phyloP scores from a whole-genome alignment of 2,113 vertebrate species.

The Micronycteris hirsuta region DNA sequence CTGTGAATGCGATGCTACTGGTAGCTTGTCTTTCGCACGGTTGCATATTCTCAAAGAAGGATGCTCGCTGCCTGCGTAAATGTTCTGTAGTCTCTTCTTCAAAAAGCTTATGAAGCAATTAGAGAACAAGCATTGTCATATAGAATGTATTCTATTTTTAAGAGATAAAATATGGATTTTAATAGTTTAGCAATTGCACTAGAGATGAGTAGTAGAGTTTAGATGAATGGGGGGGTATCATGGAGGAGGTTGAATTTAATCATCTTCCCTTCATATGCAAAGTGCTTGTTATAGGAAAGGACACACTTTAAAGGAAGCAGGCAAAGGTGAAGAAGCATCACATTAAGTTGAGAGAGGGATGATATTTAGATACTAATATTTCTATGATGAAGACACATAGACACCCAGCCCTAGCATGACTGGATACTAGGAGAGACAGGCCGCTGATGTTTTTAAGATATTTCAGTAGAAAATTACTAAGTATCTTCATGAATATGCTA shows the following conservation, averaged over 20 bases:
- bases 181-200: background rate
- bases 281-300: background rate
- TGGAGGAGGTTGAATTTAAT: background rate
- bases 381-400: background rate
- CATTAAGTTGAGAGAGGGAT: background rate
- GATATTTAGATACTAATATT: background rate
- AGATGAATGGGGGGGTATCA: background rate
- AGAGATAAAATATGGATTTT: background rate
- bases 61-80: background rate
- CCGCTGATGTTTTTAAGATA: background rate
- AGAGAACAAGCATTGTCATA: background rate
- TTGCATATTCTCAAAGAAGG: background rate
- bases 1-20: background rate
- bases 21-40: background rate
- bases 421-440: background rate
- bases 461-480: background rate
- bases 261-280: background rate
- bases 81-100: background rate
- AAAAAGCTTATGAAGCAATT: background rate
- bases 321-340: background rate
- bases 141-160: background rate
- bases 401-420: background rate
- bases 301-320: background rate
- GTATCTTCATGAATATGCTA: background rate
- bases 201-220: background rate